phyloP scores from a whole-genome alignment of 2,113 vertebrate species.

The Hydrochoerus hydrochaeris region DNA sequence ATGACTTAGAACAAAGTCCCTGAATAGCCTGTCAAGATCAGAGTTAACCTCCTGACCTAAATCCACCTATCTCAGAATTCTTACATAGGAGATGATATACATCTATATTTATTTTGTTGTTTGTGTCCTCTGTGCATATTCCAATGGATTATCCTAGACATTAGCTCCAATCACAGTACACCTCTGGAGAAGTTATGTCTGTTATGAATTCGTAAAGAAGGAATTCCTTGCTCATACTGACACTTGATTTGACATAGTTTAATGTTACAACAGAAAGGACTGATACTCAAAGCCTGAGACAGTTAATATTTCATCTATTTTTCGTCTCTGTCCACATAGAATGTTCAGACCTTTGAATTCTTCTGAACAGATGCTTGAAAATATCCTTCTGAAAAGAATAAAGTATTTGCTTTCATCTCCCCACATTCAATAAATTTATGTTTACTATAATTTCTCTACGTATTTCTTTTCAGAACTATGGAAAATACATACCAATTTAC shows the following conservation, averaged over 20 bases:
- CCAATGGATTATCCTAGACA: not conserved
- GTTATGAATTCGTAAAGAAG: slow-evolving; percentile 17
- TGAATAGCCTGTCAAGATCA: not conserved
- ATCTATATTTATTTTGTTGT: not conserved
- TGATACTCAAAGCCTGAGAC: not conserved
- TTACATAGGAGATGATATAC: not conserved
- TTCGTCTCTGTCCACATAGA: not conserved
- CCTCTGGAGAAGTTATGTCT: not conserved
- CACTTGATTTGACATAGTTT: slow-evolving; percentile 26
- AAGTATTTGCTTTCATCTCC: slow-evolving; percentile 3
- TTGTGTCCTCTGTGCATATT: not conserved
- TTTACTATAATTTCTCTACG: not conserved
- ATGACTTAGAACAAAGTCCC: not conserved
- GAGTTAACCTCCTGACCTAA: not conserved
- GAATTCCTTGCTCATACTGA: not conserved
- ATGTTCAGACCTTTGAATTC: slow-evolving; percentile 4
- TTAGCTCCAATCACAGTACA: slow-evolving; percentile 7
- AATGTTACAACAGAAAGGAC: slow-evolving; percentile 5
- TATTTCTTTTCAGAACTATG: not conserved
- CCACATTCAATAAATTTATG: slow-evolving; percentile 37
- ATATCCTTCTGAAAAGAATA: slow-evolving; percentile 25
- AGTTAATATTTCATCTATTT: slow-evolving; percentile 44
- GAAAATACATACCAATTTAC: not conserved
- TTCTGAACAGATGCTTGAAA: slow-evolving; percentile 20
- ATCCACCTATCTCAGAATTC: slow-evolving; percentile 16